Percentiles rank a stretch among this genome's conserved stretches.
Evolutionary conservation across 2,888 invertebrate genomes (phyloP).

Genomic region (Nomada ferruginata): DNA sequence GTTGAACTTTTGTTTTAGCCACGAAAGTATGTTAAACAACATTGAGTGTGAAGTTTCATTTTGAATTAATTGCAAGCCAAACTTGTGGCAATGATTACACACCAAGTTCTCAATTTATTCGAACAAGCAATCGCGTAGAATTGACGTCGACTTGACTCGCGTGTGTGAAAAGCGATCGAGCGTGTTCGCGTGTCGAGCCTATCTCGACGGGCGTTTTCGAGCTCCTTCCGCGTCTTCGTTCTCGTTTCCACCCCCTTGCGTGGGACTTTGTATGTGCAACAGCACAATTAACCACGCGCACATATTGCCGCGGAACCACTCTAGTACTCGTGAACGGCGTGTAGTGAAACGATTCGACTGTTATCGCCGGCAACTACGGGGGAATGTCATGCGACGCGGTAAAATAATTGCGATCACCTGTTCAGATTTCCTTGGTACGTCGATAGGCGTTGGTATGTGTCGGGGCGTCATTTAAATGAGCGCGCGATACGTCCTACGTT

Average conservation of each 20-base stretch:
- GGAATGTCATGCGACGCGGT: not conserved
- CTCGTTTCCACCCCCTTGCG: slow-evolving; percentile 24
- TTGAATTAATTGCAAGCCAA: not conserved
- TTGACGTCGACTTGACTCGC: slow-evolving; percentile 14
- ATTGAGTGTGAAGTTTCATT: not conserved
- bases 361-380: slow-evolving; percentile 15
- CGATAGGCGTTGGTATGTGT: not conserved
- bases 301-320: slow-evolving; percentile 3
- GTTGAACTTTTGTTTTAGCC: too few relatives aligned
- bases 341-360: slow-evolving; percentile 14
- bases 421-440: not conserved
- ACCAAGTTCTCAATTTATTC: not conserved
- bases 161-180: slow-evolving; percentile 12
- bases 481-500: not conserved
- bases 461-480: not conserved
- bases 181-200: slow-evolving; percentile 18
- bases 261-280: not conserved
- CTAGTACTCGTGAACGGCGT: slow-evolving; percentile 18
- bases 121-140: slow-evolving; percentile 10
- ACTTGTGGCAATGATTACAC: not conserved
- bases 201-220: slow-evolving; percentile 17
- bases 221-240: slow-evolving; percentile 29
- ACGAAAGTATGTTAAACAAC: not conserved
- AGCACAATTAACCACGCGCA: slow-evolving; percentile 24
- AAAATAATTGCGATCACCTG: not conserved